A percentile compares a stretch with the other conserved stretches of the same genome.
These are phyloP conservation scores for Leucoraja ocellata DNA, from an alignment of 2,797 vertebrate genomes.

Conservation along the genomic window DNA sequence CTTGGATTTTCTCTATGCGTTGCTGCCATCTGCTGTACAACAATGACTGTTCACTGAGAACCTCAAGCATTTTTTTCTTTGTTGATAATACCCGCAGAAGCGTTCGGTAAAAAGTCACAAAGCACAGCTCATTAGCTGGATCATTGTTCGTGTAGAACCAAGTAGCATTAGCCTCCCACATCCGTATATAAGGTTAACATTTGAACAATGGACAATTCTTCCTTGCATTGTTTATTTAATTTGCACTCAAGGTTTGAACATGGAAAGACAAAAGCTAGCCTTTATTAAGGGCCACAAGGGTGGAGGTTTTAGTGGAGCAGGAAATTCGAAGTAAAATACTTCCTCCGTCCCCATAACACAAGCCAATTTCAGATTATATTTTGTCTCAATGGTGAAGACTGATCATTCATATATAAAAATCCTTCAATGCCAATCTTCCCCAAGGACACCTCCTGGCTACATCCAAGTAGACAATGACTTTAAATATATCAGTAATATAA, in stretches of 20 bases:
- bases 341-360: neutral
- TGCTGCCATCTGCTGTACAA: slow-evolving; percentile 31
- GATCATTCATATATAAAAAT: neutral
- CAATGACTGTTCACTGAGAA: neutral
- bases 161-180: neutral
- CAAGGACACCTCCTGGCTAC: neutral
- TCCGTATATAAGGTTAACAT: neutral
- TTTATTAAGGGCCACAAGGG: neutral
- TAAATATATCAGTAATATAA: slow-evolving; percentile 3
- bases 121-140: neutral
- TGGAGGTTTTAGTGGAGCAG: neutral
- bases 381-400: neutral
- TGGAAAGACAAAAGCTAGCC: neutral
- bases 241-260: slow-evolving; percentile 2
- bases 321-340: slow-evolving; percentile 6
- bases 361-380: neutral
- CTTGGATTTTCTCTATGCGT: neutral
- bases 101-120: neutral
- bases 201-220: neutral
- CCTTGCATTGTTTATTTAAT: slow-evolving; percentile 13
- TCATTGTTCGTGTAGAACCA: neutral
- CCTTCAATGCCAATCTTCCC: neutral
- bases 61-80: neutral
- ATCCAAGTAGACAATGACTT: neutral
- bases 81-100: neutral